phyloP scores from a whole-genome alignment of 2,888 invertebrate species.

The Crioceris asparagi region DNA sequence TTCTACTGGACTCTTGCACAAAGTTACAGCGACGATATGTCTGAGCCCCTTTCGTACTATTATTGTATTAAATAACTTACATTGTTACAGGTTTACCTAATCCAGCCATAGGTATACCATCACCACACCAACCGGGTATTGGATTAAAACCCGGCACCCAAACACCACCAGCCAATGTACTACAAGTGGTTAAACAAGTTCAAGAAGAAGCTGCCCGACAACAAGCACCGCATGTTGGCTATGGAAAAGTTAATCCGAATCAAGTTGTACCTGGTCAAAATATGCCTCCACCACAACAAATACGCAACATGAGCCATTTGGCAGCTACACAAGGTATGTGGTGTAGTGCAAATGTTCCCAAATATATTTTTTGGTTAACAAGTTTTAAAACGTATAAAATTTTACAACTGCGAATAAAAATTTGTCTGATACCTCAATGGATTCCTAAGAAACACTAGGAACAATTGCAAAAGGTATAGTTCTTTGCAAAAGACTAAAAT shows the following conservation, averaged over 20 bases:
- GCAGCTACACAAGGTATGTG: constrained; percentile 37
- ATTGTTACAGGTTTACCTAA: constrained; percentile 31
- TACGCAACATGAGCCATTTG: constrained; percentile 35
- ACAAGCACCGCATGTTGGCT: constrained; percentile 64
- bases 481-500: too few relatives aligned
- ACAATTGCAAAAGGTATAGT: too few relatives aligned
- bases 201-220: constrained; percentile 89
- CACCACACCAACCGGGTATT: constrained; percentile 35
- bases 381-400: too few relatives aligned
- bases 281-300: constrained; percentile 51
- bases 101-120: constrained; percentile 42
- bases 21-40: too few relatives aligned
- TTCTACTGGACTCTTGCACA: too few relatives aligned
- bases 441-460: too few relatives aligned
- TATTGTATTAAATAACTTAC: constrained; percentile 1
- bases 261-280: constrained; percentile 42
- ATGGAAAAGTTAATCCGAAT: constrained; percentile 61
- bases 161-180: constrained; percentile 68
- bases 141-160: constrained; percentile 52
- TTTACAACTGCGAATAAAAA: too few relatives aligned
- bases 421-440: too few relatives aligned
- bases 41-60: not conserved
- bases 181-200: constrained; percentile 57
- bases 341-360: too few relatives aligned
- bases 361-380: too few relatives aligned